phyloP scores from a whole-genome alignment of 2,797 vertebrate genomes.

The Squalus acanthias region DNA sequence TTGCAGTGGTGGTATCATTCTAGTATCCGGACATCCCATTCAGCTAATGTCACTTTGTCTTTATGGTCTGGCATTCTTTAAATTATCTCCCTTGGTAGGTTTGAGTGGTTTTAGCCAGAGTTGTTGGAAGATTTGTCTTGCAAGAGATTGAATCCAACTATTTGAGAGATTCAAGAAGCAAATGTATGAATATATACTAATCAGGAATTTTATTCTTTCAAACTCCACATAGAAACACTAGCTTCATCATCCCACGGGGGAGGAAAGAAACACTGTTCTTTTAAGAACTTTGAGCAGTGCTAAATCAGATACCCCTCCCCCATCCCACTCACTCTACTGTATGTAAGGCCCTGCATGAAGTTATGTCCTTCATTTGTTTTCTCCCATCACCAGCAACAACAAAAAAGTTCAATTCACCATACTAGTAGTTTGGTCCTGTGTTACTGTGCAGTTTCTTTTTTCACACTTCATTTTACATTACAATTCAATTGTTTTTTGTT shows the following conservation, averaged over 20 bases:
- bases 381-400: background rate
- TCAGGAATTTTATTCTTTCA: background rate
- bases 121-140: slow-evolving; percentile 8
- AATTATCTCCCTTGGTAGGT: background rate
- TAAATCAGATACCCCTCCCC: background rate
- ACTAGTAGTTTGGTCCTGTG: background rate
- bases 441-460: background rate
- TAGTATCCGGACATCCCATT: background rate
- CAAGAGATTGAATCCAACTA: background rate
- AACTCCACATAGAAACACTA: background rate
- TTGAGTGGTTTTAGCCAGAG: background rate
- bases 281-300: background rate
- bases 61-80: background rate
- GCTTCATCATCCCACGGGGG: background rate
- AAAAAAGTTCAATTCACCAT: background rate
- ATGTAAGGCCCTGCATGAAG: no score
- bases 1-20: background rate
- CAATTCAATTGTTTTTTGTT: no score
- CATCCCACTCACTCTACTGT: background rate
- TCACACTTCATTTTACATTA: no score
- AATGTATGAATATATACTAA: background rate
- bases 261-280: background rate
- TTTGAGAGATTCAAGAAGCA: background rate
- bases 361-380: background rate
- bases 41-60: background rate